phyloP scores from a whole-genome alignment of 1,140 invertebrate species.

The Xylocopa sonorina region DNA sequence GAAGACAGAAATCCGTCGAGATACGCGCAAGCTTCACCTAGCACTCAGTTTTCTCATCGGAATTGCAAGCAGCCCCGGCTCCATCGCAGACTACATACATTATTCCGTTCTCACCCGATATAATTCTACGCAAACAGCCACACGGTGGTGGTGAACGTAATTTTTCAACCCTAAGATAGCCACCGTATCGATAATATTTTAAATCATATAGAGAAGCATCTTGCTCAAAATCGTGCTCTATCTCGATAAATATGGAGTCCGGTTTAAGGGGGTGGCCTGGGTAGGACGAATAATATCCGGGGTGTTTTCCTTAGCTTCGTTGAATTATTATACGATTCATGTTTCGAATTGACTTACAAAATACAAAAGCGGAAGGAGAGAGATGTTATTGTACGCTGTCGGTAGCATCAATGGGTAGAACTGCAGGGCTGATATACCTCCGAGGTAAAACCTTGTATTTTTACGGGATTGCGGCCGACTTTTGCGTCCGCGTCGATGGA shows the following conservation, averaged over 20 bases:
- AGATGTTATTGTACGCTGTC: conserved; percentile 80
- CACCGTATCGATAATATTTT: background rate
- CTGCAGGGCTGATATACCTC: conserved; percentile 69
- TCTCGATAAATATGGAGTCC: conserved; percentile 78
- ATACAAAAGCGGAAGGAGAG: conserved; percentile 80
- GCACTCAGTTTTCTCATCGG: conserved; percentile 77
- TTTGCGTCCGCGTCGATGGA: conserved; percentile 51
- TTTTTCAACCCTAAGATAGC: background rate
- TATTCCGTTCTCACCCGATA: conserved; percentile 64
- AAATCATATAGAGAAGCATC: background rate
- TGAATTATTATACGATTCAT: conserved; percentile 83
- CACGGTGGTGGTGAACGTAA: background rate
- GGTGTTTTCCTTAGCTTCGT: conserved; percentile 80
- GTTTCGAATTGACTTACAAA: conserved; percentile 83
- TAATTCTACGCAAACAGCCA: conserved; percentile 68
- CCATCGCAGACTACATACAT: conserved; percentile 68
- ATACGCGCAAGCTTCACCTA: conserved; percentile 69
- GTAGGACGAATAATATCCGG: conserved; percentile 79
- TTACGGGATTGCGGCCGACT: conserved; percentile 63
- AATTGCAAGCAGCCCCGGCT: conserved; percentile 77
- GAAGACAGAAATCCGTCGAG: conserved; percentile 73
- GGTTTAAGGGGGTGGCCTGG: conserved; percentile 63
- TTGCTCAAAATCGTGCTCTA: conserved; percentile 38
- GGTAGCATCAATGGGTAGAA: conserved; percentile 65
- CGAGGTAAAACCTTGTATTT: conserved; percentile 76